A percentile compares a stretch with the other conserved stretches of the same genome.
phyloP scores from a whole-genome alignment of 1,140 invertebrate species.

The Nymphalis io region DNA sequence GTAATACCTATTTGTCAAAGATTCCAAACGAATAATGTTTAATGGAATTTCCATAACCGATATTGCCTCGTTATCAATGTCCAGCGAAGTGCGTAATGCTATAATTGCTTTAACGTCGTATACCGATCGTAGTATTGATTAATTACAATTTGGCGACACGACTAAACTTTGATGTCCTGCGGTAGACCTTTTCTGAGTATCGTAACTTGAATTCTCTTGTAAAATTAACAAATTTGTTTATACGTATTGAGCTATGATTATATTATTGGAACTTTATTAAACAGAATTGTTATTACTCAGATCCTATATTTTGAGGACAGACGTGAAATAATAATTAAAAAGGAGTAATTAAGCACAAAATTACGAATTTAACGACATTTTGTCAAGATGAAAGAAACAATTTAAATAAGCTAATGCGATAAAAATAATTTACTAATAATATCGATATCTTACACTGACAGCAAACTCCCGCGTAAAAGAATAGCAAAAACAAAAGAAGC shows the following conservation, averaged over 20 bases:
- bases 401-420: too few relatives aligned
- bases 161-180: conserved; percentile 9
- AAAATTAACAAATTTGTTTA: not conserved
- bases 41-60: conserved; percentile 20
- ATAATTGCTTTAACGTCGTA: conserved; percentile 34
- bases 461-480: too few relatives aligned
- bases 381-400: too few relatives aligned
- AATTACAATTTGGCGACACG: conserved; percentile 31
- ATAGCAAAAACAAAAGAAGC: too few relatives aligned
- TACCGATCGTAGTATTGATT: conserved; percentile 34
- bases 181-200: conserved; percentile 5
- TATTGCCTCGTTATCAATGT: conserved; percentile 30
- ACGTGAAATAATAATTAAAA: too few relatives aligned
- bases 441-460: too few relatives aligned
- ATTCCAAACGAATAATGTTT: conserved; percentile 1
- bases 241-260: not conserved
- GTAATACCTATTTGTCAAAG: not conserved
- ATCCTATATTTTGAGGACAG: too few relatives aligned
- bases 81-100: conserved; percentile 32
- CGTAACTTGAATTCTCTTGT: conserved; percentile 4
- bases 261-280: not conserved
- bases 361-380: too few relatives aligned
- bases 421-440: too few relatives aligned
- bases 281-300: too few relatives aligned
- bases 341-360: too few relatives aligned